These are phyloP conservation scores for Cynodonichthys magdalenae DNA, from an alignment of 2,797 vertebrate genomes.

Conservation along the genomic window DNA sequence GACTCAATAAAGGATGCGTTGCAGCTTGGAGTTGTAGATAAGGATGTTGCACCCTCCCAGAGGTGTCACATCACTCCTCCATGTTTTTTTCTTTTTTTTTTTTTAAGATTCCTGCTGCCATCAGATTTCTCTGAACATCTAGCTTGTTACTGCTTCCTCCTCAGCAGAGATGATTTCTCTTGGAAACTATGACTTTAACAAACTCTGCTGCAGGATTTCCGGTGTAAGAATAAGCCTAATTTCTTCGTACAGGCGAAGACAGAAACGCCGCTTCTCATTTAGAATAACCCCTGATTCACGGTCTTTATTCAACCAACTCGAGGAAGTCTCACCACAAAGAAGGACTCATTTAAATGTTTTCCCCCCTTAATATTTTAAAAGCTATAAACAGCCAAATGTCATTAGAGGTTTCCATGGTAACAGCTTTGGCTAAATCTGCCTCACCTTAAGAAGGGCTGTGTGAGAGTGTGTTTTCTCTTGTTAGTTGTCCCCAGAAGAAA, in stretches of 20 bases:
- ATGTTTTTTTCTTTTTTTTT: conserved; percentile 28
- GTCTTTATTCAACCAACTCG: neutral
- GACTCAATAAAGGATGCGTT: neutral
- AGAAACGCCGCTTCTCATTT: conserved; percentile 33
- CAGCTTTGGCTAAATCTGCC: conserved; percentile 18
- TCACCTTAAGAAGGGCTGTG: conserved; percentile 4
- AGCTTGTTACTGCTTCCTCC: conserved; percentile 26
- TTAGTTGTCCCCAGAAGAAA: conserved; percentile 38
- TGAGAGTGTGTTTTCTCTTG: conserved; percentile 40
- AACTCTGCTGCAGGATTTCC: conserved; percentile 18
- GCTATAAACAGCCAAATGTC: conserved; percentile 21
- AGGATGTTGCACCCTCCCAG: conserved; percentile 36
- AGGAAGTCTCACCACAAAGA: conserved; percentile 11
- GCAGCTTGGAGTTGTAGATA: neutral
- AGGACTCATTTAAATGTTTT: neutral
- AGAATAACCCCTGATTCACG: conserved; percentile 18
- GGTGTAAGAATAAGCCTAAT: conserved; percentile 17
- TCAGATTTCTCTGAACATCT: conserved; percentile 43
- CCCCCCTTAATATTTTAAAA: conserved; percentile 9
- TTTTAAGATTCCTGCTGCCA: conserved; percentile 28
- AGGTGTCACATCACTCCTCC: conserved; percentile 50
- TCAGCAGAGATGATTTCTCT: conserved; percentile 3
- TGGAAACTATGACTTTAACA: conserved; percentile 3
- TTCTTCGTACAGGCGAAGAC: conserved; percentile 24
- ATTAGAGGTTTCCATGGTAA: conserved; percentile 20